Base-by-base conservation (phyloP, 2,113 vertebrate species). In the Brevimyrus niger region DNA sequence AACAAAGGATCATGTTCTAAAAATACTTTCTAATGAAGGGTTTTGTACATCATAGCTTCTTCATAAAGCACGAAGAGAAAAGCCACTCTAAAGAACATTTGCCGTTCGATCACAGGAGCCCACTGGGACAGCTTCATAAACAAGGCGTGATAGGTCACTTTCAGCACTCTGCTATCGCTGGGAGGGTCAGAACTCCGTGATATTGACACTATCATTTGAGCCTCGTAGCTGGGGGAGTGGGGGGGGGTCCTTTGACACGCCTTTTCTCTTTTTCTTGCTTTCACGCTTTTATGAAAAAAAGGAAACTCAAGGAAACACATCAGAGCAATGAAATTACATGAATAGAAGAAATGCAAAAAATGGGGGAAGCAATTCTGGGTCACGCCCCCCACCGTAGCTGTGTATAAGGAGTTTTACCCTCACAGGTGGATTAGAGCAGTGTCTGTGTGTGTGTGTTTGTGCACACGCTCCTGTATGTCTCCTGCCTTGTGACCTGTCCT, bases 1-100 rank as follows among this genome's bases (percentile, higher is more conserved):
- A 80, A 42, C 35, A 80, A 80, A 42, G 73, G 31, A 80, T 80
- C 73, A 80, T 42, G 35, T 42, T 80, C 73, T 80, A 80, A 80
- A 69, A 80, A 80, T 80, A 80, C 73, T 80, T 80, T 42, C 13
- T 42, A 80, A 80, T 80, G 73, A 80, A 80, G 73, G 31, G 73
- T 80, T 80, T 80, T 80, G 73, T 80, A 80, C 73, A 80, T 80
- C 31, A 80, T 80, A 42, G 73, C 73, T 80, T 80, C 73, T 80
- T 80, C 73, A 80, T 80, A 42, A 80, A 80, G 73, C 73, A 42
- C 31, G 15, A 15, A 35, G 35, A 19, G 35, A 80, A 42, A 80
- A 42, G 73, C 1, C 73, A 8, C 35, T 76, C 35, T 80, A 35
- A 80, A 80, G 73, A 35, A 80, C 73, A 42, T 80, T 42, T 19